phyloP scores from a whole-genome alignment of 2,113 vertebrate genomes.

The Bubo bubo region DNA sequence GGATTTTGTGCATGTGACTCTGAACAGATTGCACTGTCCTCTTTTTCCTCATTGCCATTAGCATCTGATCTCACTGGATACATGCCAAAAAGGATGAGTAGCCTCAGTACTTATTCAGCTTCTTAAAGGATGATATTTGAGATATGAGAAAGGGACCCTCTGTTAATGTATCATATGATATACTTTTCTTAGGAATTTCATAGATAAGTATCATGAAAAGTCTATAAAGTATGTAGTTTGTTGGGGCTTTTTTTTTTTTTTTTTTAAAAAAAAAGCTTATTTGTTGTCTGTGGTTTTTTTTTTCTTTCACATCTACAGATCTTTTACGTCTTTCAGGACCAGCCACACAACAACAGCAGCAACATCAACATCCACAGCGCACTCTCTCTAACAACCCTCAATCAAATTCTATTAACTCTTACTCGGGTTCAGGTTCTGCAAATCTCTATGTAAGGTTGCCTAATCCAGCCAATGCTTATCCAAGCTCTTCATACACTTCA shows the following conservation, averaged over 20 bases:
- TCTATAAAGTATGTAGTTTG: neutral
- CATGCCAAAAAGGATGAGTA: neutral
- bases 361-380: constrained; percentile 63
- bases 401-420: constrained; percentile 72
- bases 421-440: constrained; percentile 77
- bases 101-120: neutral
- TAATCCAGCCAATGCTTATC: constrained; percentile 77
- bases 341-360: constrained; percentile 59
- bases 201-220: neutral
- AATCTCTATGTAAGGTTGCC: constrained; percentile 79
- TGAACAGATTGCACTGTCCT: neutral
- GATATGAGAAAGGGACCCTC: neutral
- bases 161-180: neutral
- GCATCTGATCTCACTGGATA: neutral
- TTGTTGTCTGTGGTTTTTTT: neutral
- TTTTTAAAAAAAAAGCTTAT: neutral
- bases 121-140: neutral
- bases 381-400: constrained; percentile 74
- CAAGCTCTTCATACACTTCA: constrained; percentile 81
- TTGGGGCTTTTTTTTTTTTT: neutral
- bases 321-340: constrained; percentile 75
- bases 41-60: neutral
- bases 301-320: constrained; percentile 67
- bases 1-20: constrained; percentile 22
- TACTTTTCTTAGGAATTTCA: neutral